Base-by-base conservation (phyloP, 2,888 invertebrate genomes). In the Deilephila porcellus region DNA sequence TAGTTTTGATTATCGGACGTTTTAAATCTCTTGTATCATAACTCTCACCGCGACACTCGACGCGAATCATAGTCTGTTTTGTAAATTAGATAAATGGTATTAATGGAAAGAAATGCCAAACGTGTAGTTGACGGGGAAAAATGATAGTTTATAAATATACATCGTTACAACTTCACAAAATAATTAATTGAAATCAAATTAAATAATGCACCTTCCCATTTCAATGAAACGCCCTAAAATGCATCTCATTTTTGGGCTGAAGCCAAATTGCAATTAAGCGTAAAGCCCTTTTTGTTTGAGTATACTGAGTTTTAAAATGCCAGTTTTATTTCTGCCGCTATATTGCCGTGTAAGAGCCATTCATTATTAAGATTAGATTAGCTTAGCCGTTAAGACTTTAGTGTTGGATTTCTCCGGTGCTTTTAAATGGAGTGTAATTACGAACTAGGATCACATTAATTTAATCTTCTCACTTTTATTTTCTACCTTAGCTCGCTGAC, bases 181-280 rank as follows among this genome's bases (percentile, higher is more conserved):
- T 14, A 56, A 4, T 56, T 56, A n/a, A n/a, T 19, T n/a, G n/a
- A n/a, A 56, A n/a, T 4, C n/a, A 29, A n/a, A 67, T 67, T 52
- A 6, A 29, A 59, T 45, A 73, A 59, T 60, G 67, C 7, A 6
- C 63, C 29, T 67, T 60, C 5, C 20, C 20, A 14, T 37, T 59
- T 59, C 45, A 5, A 72, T 59, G 45, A 67, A 25, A 59, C 32
- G n/a, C 34, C 53, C 56, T 64, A 34, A 34, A 20, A 63, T 32
- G 34, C 60, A 56, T 64, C 75, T 77, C 60, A 72, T 76, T 74
- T 77, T 80, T 82, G 82, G 78, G 76, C 32, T 72, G 6, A 6
- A 67, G 72, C 84, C 85, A 85, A 83, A 79, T 79, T 77, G 76
- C 79, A 83, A 83, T 82, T 81, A 84, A 77, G 77, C 72, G 76